A percentile compares a stretch with the other conserved stretches of the same genome.
These are phyloP conservation scores for Lagopus leucura DNA, from an alignment of 2,113 vertebrate species.

Conservation along the genomic window DNA sequence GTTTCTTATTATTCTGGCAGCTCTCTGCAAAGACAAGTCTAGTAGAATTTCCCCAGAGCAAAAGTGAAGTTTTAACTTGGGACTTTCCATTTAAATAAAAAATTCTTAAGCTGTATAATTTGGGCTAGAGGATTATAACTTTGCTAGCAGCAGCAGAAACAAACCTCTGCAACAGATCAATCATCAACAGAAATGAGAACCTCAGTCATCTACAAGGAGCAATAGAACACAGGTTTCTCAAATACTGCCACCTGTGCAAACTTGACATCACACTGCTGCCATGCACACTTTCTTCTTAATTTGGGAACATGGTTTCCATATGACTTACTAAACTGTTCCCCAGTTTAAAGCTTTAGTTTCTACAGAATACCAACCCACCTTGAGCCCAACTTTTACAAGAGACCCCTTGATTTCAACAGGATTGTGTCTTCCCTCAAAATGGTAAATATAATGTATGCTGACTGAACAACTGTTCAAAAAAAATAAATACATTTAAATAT, in stretches of 20 bases:
- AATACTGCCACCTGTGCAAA: neutral
- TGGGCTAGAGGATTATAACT: neutral
- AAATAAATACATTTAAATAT: neutral
- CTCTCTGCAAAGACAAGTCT: neutral
- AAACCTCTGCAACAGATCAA: neutral
- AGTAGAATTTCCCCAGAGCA: neutral
- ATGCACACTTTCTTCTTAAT: neutral
- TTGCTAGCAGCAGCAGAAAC: neutral
- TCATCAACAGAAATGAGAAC: neutral
- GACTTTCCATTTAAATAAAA: neutral
- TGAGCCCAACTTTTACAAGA: neutral
- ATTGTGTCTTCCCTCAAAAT: neutral
- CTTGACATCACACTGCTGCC: neutral
- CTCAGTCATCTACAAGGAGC: neutral
- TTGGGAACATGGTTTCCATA: neutral
- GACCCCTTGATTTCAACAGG: neutral
- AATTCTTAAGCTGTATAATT: neutral
- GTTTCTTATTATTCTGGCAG: neutral
- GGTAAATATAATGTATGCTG: neutral
- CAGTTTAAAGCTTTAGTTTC: neutral
- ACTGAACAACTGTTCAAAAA: neutral
- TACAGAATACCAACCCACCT: neutral
- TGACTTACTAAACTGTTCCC: neutral
- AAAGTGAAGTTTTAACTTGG: neutral
- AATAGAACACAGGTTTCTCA: neutral